Conservation (phyloP, 2,888 invertebrate genomes). For the Dryomyza anilis region DNA sequence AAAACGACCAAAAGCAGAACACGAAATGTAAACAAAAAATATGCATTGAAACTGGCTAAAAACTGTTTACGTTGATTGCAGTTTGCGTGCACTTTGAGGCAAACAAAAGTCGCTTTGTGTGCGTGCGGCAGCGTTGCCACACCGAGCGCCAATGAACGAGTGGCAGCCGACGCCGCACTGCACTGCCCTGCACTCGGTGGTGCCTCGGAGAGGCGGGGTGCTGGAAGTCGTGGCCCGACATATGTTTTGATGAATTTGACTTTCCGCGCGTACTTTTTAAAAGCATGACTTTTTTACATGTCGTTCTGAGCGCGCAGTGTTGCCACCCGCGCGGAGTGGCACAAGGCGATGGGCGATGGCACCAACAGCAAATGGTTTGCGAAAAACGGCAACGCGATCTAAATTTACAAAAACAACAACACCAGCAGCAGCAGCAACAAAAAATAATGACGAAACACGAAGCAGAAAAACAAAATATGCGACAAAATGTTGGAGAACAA, state of each 20-base stretch:
- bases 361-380: not conserved
- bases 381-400: not conserved
- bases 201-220: not conserved
- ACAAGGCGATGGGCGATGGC: too few species aligned
- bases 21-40: too few species aligned
- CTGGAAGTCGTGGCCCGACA: not conserved
- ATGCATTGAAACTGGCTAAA: too few species aligned
- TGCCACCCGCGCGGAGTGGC: not conserved
- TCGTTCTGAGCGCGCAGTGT: not conserved
- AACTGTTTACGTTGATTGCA: too few species aligned
- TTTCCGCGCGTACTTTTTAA: not conserved
- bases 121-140: slow-evolving; percentile 2
- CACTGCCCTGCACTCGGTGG: not conserved
- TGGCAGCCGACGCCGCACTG: not conserved
- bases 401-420: slow-evolving; percentile 4
- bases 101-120: slow-evolving; percentile 14
- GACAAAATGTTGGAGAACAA: not conserved
- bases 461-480: slow-evolving; percentile 8
- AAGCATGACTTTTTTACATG: not conserved
- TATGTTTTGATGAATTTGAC: slow-evolving; percentile 17
- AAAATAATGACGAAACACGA: not conserved
- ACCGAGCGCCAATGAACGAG: not conserved
- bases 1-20: not conserved
- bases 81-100: slow-evolving; percentile 4
- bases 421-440: not conserved